These are phyloP conservation scores for Caerostris extrusa DNA, from an alignment of 1,140 invertebrate genomes.

Conservation along the genomic window DNA sequence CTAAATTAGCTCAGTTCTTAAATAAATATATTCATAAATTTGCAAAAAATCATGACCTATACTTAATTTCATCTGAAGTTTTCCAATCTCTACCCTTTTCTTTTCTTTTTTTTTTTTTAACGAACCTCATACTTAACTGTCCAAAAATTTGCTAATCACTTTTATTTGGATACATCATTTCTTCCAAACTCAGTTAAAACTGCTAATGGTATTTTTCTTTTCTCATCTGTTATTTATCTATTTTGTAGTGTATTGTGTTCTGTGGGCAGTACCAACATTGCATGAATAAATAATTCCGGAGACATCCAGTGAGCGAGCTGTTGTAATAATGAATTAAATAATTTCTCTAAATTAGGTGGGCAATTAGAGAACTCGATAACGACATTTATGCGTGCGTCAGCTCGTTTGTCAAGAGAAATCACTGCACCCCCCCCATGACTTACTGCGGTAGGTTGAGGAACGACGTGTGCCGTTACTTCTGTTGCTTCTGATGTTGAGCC, in stretches of 20 bases:
- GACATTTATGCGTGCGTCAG: constrained; percentile 44
- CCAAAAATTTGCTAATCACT: not conserved
- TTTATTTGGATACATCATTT: not conserved
- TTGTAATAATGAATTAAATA: constrained; percentile 50
- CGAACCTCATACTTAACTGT: not conserved
- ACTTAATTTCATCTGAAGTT: too few species aligned
- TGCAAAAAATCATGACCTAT: too few species aligned
- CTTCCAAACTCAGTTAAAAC: not conserved
- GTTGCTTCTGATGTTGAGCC: not conserved
- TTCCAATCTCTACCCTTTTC: too few species aligned
- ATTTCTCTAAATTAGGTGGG: constrained; percentile 38
- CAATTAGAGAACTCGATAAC: constrained; percentile 55
- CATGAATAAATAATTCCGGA: constrained; percentile 20
- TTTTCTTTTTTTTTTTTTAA: too few species aligned
- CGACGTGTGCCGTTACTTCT: not conserved
- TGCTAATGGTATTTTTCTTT: not conserved
- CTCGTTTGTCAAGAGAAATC: constrained; percentile 40
- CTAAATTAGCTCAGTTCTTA: too few species aligned
- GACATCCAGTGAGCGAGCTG: not conserved
- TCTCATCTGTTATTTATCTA: not conserved
- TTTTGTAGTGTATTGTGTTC: not conserved
- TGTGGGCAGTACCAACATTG: not conserved
- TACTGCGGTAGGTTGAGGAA: not conserved
- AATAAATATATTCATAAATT: too few species aligned
- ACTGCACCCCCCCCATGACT: not conserved